phyloP scores from a whole-genome alignment of 92 coral and sea anemone species.

The Epizoanthus stellaris region DNA sequence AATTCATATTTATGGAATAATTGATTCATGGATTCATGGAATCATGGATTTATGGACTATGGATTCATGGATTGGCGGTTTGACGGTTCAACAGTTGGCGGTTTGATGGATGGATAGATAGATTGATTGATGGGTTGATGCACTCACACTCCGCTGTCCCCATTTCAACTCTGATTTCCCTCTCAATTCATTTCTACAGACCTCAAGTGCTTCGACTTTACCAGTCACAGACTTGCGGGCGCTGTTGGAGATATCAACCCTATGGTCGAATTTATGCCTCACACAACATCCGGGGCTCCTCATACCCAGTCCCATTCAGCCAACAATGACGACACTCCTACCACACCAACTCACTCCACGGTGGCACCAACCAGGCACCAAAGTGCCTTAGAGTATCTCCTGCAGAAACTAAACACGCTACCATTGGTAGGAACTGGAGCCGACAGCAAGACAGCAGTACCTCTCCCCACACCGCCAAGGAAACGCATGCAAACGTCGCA shows the following conservation, averaged over 20 bases:
- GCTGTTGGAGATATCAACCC: slow-evolving; percentile 91
- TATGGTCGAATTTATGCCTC: slow-evolving; percentile 97
- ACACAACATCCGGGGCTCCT: slow-evolving; percentile 79
- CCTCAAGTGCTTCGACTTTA: slow-evolving; percentile 90
- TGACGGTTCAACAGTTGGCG: too few species aligned
- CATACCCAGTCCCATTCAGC: slow-evolving; percentile 68
- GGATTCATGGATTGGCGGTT: too few species aligned
- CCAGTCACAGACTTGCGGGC: slow-evolving; percentile 66
- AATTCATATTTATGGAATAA: too few species aligned
- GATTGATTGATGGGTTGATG: not conserved
- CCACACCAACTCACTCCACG: slow-evolving; percentile 2
- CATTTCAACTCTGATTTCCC: not conserved
- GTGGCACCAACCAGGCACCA: not conserved
- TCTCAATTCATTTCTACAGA: slow-evolving; percentile 46
- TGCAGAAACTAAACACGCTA: slow-evolving; percentile 70
- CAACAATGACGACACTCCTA: slow-evolving; percentile 24
- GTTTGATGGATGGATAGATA: not conserved
- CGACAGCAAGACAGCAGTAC: not conserved
- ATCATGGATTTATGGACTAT: too few species aligned
- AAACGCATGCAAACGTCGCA: slow-evolving; percentile 19
- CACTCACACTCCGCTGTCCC: not conserved
- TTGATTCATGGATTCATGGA: too few species aligned
- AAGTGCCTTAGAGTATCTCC: slow-evolving; percentile 66
- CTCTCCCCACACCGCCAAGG: not conserved
- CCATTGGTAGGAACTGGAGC: slow-evolving; percentile 46